Base-by-base conservation (phyloP, 2,888 invertebrate genomes). In the Watsonalla cultraria region DNA sequence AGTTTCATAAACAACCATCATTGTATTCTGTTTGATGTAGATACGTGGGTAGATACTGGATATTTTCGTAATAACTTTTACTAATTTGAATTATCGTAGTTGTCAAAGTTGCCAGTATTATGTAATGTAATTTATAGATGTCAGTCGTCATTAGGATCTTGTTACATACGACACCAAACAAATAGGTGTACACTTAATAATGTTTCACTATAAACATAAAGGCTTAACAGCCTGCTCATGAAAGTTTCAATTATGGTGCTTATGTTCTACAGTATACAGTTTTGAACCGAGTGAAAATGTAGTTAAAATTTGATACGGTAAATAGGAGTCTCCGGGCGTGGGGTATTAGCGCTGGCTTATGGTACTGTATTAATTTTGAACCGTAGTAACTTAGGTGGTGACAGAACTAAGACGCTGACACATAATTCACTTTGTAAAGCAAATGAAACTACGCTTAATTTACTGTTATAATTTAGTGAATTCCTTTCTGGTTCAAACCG, bases 281-380 rank as follows among this genome's bases (percentile, higher is more conserved):
- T 59, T 53, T 55, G 47, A 66, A 59, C 81, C 11, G 54, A 7
- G 42, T 74, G 72, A 0, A n/a, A 11, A 9, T 42, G 58, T 63
- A 53, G 59, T 73, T 74, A 80, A 86, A 88, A 85, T 86, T 88
- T 89, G 90, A 88, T 84, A 83, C 84, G 72, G 83, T 76, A 77
- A 84, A 84, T 86, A 85, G 82, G 77, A 83, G 84, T 81, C 78
- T 82, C 70, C 72, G 76, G 72, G 72, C 75, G 75, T 72, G 74
- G 74, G 81, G 88, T 85, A 87, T 90, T 89, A 84, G 81, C 82
- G 84, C 76, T 82, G 86, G 87, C 89, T 90, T 90, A 90, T 90
- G 88, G 89, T 82, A 85, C 82, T 89, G 90, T 90, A 90, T 90
- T 90, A 90, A 90, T 90, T 90, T 89, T 90, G 89, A 89, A 90